A percentile compares a stretch with the other conserved stretches of the same genome.
Evolutionary conservation across 2,113 vertebrate genomes (phyloP).

Genomic region (Megalops atlanticus): DNA sequence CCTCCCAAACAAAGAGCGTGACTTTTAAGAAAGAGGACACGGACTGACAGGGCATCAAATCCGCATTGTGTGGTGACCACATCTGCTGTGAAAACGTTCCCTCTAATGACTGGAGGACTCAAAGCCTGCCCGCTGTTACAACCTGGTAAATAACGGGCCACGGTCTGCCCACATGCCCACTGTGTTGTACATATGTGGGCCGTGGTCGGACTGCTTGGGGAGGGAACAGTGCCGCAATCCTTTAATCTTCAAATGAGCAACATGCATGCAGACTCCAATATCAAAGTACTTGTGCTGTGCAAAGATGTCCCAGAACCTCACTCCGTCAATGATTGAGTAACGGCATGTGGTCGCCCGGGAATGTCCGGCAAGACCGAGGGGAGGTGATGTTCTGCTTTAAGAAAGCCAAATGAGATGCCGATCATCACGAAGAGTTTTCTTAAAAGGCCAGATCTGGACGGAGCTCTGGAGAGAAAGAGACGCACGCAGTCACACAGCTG

Average conservation of each 20-base stretch:
- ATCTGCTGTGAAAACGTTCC: not conserved
- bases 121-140: too few species aligned
- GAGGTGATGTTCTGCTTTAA: too few species aligned
- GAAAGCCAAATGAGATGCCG: too few species aligned
- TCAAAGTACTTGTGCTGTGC: not conserved
- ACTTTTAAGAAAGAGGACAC: not conserved
- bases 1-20: not conserved
- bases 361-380: too few species aligned
- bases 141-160: too few species aligned
- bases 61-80: not conserved
- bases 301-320: not conserved
- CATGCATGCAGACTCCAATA: not conserved
- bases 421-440: too few species aligned
- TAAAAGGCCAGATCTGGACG: too few species aligned
- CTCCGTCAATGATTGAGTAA: not conserved
- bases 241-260: constrained; percentile 4
- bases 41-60: not conserved
- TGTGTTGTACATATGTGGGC: too few species aligned
- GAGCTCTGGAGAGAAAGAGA: too few species aligned
- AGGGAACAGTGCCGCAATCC: not conserved
- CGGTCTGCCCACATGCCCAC: too few species aligned
- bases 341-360: too few species aligned
- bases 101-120: not conserved
- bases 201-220: constrained; percentile 44
- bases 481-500: too few species aligned